Base-by-base conservation (phyloP, 2,888 invertebrate genomes). In the Muschampia plurimacula region DNA sequence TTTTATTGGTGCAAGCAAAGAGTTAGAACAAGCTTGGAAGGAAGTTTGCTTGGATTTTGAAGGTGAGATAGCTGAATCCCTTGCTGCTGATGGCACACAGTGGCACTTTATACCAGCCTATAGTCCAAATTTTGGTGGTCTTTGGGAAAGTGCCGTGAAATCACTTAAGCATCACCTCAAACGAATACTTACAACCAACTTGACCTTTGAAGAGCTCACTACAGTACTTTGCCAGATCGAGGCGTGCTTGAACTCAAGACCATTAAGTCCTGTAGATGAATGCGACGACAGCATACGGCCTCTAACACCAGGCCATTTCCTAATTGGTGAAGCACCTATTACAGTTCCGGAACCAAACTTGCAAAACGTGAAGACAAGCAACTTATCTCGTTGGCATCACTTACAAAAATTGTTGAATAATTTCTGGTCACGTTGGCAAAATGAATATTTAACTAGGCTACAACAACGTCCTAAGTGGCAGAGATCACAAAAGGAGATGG, bases 51-150 rank as follows among this genome's bases (percentile, higher is more conserved):
- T 64, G 22, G 28, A 28, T 2, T 64, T 64, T 22, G 28, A 10
- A 6, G 28, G 22, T 2, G 46, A 64, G 15, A 46, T 64, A 28
- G 44, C 64, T 2, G 46, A 64, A 5, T 28, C 28, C 9, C 28
- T 64, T 4, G 63, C 63, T 2, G 10, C 13, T 0, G 63, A 63
- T 63, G 63, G 63, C 15, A 63, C 63, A 1, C 63, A 63, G 15
- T 63, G 63, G 63, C 63, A 63, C 10, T 63, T 63, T 10, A 63
- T 44, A 15, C 63, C 63, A 15, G 41, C 63, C 12, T 63, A 63
- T 4, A 15, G 15, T 12, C 59, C 59, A 32, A 59, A 59, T 36
- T 59, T 59, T 32, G 59, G 59, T 1, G 59, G 59, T 2, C 13
- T 59, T 1, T 59, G 59, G 59, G 59, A 59, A 32, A 52, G 15